Conservation (phyloP, 2,888 invertebrate species). For the Panorpa germanica region DNA sequence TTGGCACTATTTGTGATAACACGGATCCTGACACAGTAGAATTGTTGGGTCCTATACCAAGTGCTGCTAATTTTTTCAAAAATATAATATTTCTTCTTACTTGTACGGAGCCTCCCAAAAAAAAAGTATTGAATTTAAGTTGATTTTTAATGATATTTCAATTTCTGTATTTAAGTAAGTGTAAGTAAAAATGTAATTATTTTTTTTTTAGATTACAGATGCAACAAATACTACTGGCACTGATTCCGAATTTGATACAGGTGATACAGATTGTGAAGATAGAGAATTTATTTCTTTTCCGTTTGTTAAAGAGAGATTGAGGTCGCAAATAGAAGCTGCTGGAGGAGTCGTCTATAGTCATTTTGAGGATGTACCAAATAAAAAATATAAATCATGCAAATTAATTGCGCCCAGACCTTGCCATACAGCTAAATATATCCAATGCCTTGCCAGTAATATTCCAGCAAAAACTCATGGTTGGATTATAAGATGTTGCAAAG, state of each 20-base stretch:
- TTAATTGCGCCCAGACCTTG: conserved; percentile 52
- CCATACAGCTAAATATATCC: conserved; percentile 53
- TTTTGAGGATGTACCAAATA: conserved; percentile 33
- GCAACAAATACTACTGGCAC: conserved; percentile 26
- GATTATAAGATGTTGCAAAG: conserved; percentile 41
- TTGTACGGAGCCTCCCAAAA: conserved; percentile 25
- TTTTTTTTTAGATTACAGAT: conserved; percentile 15
- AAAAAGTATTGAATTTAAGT: not conserved
- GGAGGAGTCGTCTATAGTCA: conserved; percentile 43
- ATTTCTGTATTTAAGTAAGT: conserved; percentile 5
- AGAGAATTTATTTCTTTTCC: conserved; percentile 28
- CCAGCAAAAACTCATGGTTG: conserved; percentile 39
- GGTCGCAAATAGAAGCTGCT: conserved; percentile 36
- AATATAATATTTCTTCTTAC: conserved; percentile 37
- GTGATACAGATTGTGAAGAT: conserved; percentile 34
- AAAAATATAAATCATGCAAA: conserved; percentile 31
- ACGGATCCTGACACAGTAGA: conserved; percentile 27
- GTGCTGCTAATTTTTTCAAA: conserved; percentile 28
- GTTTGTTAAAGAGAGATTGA: conserved; percentile 34
- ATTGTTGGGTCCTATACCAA: conserved; percentile 30
- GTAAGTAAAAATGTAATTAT: conserved; percentile 10
- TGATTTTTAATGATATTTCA: not conserved
- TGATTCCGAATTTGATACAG: conserved; percentile 26
- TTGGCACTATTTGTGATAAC: too few species aligned
- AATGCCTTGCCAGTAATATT: conserved; percentile 47